These are phyloP conservation scores for Athrips mouffetella DNA, from an alignment of 2,888 invertebrate species.

Conservation along the genomic window DNA sequence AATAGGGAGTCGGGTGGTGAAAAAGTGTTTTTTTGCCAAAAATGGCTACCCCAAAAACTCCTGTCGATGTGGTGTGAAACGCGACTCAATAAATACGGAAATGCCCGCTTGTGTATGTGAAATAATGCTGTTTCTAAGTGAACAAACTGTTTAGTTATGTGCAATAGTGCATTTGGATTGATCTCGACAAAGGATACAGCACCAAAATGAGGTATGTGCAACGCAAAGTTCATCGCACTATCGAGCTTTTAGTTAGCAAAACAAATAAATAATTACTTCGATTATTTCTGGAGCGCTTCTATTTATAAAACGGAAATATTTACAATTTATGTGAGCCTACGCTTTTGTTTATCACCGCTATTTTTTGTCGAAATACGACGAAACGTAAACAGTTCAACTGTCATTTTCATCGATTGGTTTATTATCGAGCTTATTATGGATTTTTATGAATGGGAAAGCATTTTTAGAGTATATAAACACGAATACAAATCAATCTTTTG, in stretches of 20 bases:
- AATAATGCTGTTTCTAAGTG: slow-evolving; percentile 72
- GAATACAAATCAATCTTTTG: not conserved
- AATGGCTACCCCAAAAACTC: slow-evolving; percentile 67
- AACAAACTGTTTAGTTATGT: slow-evolving; percentile 73
- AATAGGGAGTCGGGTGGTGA: slow-evolving; percentile 62
- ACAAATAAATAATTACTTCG: slow-evolving; percentile 69
- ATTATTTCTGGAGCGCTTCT: slow-evolving; percentile 55
- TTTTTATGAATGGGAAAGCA: slow-evolving; percentile 67
- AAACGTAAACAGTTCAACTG: slow-evolving; percentile 57
- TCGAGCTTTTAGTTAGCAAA: slow-evolving; percentile 67
- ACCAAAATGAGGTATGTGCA: slow-evolving; percentile 72
- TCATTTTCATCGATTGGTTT: slow-evolving; percentile 63
- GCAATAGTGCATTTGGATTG: slow-evolving; percentile 73
- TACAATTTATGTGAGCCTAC: slow-evolving; percentile 43
- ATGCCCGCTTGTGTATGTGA: slow-evolving; percentile 62
- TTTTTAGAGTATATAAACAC: slow-evolving; percentile 31
- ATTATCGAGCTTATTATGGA: slow-evolving; percentile 53
- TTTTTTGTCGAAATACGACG: slow-evolving; percentile 43
- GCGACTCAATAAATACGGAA: slow-evolving; percentile 58
- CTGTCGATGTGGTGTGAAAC: slow-evolving; percentile 46
- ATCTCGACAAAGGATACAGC: slow-evolving; percentile 69
- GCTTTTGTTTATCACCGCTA: slow-evolving; percentile 39
- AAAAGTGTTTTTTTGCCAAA: slow-evolving; percentile 66
- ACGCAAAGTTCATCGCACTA: slow-evolving; percentile 58
- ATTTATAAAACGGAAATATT: slow-evolving; percentile 58